Conservation (phyloP, 2,888 invertebrate genomes). For the Lapara coniferarum region DNA sequence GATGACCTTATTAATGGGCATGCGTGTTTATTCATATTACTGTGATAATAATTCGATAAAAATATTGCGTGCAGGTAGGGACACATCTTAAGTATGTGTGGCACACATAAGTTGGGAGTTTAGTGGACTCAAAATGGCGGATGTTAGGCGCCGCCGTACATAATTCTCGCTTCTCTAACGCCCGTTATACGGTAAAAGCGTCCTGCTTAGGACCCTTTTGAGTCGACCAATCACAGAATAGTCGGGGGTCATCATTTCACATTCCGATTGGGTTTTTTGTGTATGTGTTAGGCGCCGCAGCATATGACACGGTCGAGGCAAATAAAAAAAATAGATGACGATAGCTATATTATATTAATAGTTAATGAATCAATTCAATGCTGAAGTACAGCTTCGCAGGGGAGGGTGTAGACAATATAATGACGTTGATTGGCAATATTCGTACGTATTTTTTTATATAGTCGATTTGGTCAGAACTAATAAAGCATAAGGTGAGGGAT, state of each 20-base stretch:
- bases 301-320: not conserved
- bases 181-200: slow-evolving; percentile 42
- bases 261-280: slow-evolving; percentile 33
- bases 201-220: slow-evolving; percentile 45
- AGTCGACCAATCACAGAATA: slow-evolving; percentile 44
- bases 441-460: slow-evolving; percentile 30
- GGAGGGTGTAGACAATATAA: not conserved
- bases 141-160: slow-evolving; percentile 41
- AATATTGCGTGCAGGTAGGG: slow-evolving; percentile 13
- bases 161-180: slow-evolving; percentile 29
- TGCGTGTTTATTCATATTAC: not conserved
- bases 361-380: not conserved
- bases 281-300: not conserved
- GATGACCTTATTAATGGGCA: not conserved
- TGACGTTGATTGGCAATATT: not conserved
- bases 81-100: slow-evolving; percentile 13
- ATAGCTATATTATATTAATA: not conserved
- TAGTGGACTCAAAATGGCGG: slow-evolving; percentile 54
- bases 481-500: slow-evolving; percentile 33
- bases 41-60: slow-evolving; percentile 2
- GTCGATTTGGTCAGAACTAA: slow-evolving; percentile 36
- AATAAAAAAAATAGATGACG: not conserved
- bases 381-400: not conserved
- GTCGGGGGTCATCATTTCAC: slow-evolving; percentile 35
- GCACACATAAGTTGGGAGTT: slow-evolving; percentile 28